Evolutionary conservation across 2,113 vertebrate species (phyloP).

Genomic region (Gasterosteus aculeatus): DNA sequence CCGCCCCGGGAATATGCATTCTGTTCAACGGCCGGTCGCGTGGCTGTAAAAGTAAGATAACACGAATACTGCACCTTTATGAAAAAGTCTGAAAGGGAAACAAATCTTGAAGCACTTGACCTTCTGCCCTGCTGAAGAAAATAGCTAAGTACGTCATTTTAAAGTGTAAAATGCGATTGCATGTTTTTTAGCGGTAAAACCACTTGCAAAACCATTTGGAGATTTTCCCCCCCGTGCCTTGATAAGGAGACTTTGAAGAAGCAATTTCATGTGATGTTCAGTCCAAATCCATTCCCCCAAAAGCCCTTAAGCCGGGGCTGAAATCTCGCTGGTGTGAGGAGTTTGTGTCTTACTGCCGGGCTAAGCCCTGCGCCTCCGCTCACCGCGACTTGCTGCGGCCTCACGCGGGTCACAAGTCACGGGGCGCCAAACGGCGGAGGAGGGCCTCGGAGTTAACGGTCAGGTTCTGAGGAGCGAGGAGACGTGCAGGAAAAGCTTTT

Average conservation of each 20-base stretch:
- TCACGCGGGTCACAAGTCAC: conserved; percentile 31
- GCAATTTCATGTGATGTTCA: conserved; percentile 79
- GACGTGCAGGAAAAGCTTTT: too few relatives aligned
- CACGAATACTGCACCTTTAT: conserved; percentile 61
- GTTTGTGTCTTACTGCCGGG: conserved; percentile 74
- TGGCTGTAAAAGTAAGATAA: conserved; percentile 75
- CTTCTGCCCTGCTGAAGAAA: conserved; percentile 66
- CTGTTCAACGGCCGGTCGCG: conserved; percentile 42
- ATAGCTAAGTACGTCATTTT: conserved; percentile 75
- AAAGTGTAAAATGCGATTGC: conserved; percentile 78
- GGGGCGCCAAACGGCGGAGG: conserved; percentile 16
- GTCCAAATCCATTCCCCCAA: conserved; percentile 72
- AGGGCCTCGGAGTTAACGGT: conserved; percentile 23
- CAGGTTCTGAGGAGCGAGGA: background rate
- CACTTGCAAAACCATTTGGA: conserved; percentile 70
- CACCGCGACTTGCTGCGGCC: conserved; percentile 44
- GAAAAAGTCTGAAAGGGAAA: conserved; percentile 64
- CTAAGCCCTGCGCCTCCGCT: conserved; percentile 61
- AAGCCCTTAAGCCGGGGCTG: conserved; percentile 75
- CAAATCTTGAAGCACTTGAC: conserved; percentile 73
- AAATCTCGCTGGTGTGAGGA: conserved; percentile 75
- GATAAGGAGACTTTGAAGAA: conserved; percentile 78
- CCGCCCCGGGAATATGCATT: conserved; percentile 54
- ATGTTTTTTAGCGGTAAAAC: conserved; percentile 73
- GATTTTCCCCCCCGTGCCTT: conserved; percentile 57